These are phyloP conservation scores for Rhyacichthys aspro DNA, from an alignment of 2,797 vertebrate genomes.

Conservation along the genomic window DNA sequence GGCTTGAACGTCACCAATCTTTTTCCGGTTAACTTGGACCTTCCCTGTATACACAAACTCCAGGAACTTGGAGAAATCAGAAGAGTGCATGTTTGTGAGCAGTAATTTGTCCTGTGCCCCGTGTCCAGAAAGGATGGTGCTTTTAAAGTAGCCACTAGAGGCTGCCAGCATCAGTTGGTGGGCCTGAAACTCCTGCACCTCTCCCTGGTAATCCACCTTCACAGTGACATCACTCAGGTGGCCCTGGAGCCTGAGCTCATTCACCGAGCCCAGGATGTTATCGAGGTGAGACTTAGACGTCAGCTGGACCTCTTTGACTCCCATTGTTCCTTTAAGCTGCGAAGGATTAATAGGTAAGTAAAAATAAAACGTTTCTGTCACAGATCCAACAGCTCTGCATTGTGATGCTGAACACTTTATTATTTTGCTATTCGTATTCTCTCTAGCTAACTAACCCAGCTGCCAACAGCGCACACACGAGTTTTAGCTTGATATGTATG, in stretches of 20 bases:
- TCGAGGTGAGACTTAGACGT: conserved; percentile 86
- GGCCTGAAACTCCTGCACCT: conserved; percentile 87
- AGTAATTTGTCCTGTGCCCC: conserved; percentile 74
- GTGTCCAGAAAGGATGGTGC: conserved; percentile 83
- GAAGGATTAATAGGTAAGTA: conserved; percentile 1
- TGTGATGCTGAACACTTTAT: neutral
- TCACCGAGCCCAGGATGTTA: conserved; percentile 88
- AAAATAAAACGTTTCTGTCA: neutral
- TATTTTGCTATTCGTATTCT: neutral
- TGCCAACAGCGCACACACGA: conserved; percentile 1
- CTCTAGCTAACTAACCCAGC: neutral
- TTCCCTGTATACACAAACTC: conserved; percentile 93
- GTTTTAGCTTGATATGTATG: neutral
- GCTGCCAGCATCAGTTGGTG: conserved; percentile 93
- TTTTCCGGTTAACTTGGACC: conserved; percentile 83
- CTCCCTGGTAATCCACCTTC: conserved; percentile 87
- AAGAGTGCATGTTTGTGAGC: conserved; percentile 82
- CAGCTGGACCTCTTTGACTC: conserved; percentile 82
- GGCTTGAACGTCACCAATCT: conserved; percentile 83
- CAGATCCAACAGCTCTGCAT: neutral
- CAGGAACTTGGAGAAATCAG: conserved; percentile 88
- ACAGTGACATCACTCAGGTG: conserved; percentile 91
- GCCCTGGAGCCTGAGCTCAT: conserved; percentile 85
- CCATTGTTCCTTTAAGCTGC: conserved; percentile 81
- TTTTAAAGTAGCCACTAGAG: conserved; percentile 93